A percentile compares a stretch with the other conserved stretches of the same genome.
These are phyloP conservation scores for Marmota flaviventris DNA, from an alignment of 2,113 vertebrate genomes.

Conservation along the genomic window DNA sequence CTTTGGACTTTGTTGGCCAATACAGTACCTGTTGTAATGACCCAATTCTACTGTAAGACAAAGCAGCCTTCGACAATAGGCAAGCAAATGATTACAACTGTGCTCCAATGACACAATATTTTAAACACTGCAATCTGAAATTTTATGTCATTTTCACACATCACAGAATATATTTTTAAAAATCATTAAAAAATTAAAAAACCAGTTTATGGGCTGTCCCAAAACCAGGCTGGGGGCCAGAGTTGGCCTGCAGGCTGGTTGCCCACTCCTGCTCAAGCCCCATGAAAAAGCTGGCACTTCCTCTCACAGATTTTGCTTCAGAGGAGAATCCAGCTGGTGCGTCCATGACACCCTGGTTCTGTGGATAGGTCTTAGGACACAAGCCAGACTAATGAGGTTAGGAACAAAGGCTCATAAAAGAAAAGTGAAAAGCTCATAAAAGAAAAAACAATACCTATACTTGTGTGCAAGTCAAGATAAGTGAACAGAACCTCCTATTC, in stretches of 20 bases:
- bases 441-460: neutral
- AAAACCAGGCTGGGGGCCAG: neutral
- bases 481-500: neutral
- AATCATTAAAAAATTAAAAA: conserved; percentile 13
- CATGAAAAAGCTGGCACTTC: neutral
- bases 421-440: too few relatives aligned
- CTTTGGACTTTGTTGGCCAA: neutral
- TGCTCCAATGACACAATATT: neutral
- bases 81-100: neutral
- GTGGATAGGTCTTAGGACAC: neutral
- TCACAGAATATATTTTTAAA: neutral
- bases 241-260: fast-evolving
- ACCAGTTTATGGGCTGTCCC: neutral
- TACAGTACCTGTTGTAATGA: neutral
- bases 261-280: neutral
- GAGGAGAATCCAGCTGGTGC: neutral
- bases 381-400: neutral
- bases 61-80: neutral
- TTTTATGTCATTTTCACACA: neutral
- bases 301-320: neutral
- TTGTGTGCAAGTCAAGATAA: neutral
- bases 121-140: neutral
- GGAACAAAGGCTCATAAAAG: too few relatives aligned
- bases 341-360: neutral
- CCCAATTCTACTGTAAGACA: fast-evolving